Base-by-base conservation (phyloP, 2,888 invertebrate genomes). In the Epinotia bilunana region DNA sequence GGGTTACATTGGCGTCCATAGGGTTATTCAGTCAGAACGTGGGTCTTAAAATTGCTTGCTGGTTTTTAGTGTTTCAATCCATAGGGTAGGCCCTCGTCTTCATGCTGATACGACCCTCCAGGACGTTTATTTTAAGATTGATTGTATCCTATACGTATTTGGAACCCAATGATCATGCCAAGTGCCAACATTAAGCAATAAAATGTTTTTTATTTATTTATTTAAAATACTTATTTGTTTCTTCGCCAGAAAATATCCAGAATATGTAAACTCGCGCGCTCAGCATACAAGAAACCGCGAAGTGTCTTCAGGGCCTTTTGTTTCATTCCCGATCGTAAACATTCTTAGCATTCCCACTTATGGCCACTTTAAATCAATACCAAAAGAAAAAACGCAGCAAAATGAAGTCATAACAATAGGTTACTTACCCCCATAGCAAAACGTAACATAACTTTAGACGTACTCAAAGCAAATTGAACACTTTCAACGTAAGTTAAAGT, bases 401-500 rank as follows among this genome's bases (percentile, higher is more conserved):
- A 69, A 93, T 93, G 92, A 92, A 93, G 92, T 89, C 86, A 89
- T 91, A 93, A 93, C 93, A 93, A 93, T 92, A 89, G 92, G 75
- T 75, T 39, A 65, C 73, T 58, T 43, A 60, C 62, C 39, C 43
- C 18, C 69, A 46, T 55, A 67, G 43, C 70, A 73, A 78, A 86
- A 86, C 28, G 83, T 55, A 74, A 80, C 78, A 87, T 81, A 82
- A 79, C 79, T 79, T 60, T 2, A 13, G 0, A 23, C 69, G 86
- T 87, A 87, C 85, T 87, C 9, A 43, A 18, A 0, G 18, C 2
- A 5, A 61, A 71, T 61, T n/a, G 12, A 72, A 20, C n/a, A 5
- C 9, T 72, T 49, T 5, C 0, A 5, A 3, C 3, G 28, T 16
- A 1, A 0, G 0, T 7, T 61, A 62, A n/a, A 57, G 33, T 57